These are phyloP conservation scores for Eilema depressum DNA, from an alignment of 2,888 invertebrate species.

Conservation along the genomic window DNA sequence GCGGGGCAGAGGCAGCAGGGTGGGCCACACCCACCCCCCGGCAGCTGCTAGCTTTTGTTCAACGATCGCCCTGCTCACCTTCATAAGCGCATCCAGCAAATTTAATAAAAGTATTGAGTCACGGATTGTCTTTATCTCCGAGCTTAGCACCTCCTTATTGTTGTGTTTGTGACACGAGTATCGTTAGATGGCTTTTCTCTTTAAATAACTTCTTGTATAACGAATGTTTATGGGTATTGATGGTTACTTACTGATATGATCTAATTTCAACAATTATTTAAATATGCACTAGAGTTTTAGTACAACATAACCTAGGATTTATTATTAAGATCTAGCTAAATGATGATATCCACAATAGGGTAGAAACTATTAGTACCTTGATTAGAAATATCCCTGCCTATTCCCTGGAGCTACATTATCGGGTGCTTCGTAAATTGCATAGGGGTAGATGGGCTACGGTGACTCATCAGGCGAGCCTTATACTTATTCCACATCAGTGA, in stretches of 20 bases:
- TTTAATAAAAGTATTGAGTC: conserved; percentile 69
- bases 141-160: conserved; percentile 34
- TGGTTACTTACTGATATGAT: too few species aligned
- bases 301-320: too few species aligned
- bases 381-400: background rate
- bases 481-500: background rate
- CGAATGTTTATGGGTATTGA: background rate
- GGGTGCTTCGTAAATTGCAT: background rate
- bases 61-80: conserved; percentile 63
- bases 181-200: background rate
- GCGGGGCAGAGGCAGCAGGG: conserved; percentile 43
- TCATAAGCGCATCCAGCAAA: conserved; percentile 72
- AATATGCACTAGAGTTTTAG: too few species aligned
- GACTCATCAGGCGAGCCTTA: background rate
- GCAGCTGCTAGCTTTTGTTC: conserved; percentile 74
- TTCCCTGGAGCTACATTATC: background rate
- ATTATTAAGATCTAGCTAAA: too few species aligned
- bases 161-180: conserved; percentile 28
- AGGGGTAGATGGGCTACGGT: background rate
- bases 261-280: too few species aligned
- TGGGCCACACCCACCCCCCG: conserved; percentile 71
- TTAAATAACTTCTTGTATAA: background rate
- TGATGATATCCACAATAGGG: too few species aligned
- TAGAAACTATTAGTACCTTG: too few species aligned
- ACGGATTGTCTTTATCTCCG: conserved; percentile 60